These are phyloP conservation scores for Caenorhabditis elegans DNA, from an alignment of 1,140 invertebrate genomes.

Conservation along the genomic window WBcel235 BX284602.5:11661501-11662000, in stretches of 20 bases:
- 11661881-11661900: neutral
- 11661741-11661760: neutral
- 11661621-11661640: too few relatives aligned
- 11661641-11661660: too few relatives aligned
- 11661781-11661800: neutral
- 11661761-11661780: neutral
- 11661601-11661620: too few relatives aligned
- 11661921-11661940: neutral
- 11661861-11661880: neutral
- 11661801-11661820: conserved; percentile 22
- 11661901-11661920: neutral
- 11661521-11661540: too few relatives aligned
- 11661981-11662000: too few relatives aligned
- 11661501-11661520: too few relatives aligned
- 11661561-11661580: too few relatives aligned
- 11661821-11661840: neutral
- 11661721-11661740: neutral
- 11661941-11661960: neutral
- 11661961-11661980: neutral
- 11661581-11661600: too few relatives aligned
- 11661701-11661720: too few relatives aligned
- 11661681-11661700: too few relatives aligned
- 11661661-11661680: too few relatives aligned
- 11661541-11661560: too few relatives aligned
- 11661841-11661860: neutral